Evolutionary conservation across 2,888 invertebrate genomes (phyloP).

Genomic region (Drosophila kuntzei): DNA sequence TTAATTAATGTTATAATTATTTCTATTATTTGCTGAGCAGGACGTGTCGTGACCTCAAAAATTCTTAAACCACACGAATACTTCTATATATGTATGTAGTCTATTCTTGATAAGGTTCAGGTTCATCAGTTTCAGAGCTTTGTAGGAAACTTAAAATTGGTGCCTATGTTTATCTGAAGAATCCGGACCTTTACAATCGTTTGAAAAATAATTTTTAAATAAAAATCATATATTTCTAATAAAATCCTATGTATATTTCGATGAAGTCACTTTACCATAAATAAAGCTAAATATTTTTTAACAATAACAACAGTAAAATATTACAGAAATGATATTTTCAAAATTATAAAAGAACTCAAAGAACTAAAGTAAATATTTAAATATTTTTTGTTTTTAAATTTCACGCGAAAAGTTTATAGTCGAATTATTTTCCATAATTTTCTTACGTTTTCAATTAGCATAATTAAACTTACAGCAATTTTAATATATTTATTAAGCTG

Average conservation of each 20-base stretch:
- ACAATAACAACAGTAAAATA: not conserved
- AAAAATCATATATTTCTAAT: too few relatives aligned
- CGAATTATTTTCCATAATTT: not conserved
- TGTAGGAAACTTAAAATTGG: too few relatives aligned
- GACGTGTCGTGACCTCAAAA: too few relatives aligned
- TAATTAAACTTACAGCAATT: not conserved
- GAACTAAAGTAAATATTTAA: not conserved
- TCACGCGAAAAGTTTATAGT: not conserved
- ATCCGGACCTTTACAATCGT: too few relatives aligned
- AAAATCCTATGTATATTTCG: too few relatives aligned
- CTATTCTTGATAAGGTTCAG: too few relatives aligned
- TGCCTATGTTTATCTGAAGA: too few relatives aligned
- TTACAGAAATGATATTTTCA: not conserved
- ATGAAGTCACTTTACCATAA: not conserved
- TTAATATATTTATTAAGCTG: not conserved
- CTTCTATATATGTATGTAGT: too few relatives aligned
- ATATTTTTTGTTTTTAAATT: not conserved
- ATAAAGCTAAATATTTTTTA: not conserved
- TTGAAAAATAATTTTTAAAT: too few relatives aligned
- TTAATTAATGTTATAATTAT: not conserved
- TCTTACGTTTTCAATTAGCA: not conserved
- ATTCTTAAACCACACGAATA: too few relatives aligned
- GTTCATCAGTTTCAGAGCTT: too few relatives aligned
- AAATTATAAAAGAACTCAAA: not conserved
- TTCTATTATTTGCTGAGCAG: too few relatives aligned